Percentiles rank a stretch among this genome's conserved stretches.
Conservation (phyloP, 1,140 invertebrate species). For the Drosophila littoralis region DNA sequence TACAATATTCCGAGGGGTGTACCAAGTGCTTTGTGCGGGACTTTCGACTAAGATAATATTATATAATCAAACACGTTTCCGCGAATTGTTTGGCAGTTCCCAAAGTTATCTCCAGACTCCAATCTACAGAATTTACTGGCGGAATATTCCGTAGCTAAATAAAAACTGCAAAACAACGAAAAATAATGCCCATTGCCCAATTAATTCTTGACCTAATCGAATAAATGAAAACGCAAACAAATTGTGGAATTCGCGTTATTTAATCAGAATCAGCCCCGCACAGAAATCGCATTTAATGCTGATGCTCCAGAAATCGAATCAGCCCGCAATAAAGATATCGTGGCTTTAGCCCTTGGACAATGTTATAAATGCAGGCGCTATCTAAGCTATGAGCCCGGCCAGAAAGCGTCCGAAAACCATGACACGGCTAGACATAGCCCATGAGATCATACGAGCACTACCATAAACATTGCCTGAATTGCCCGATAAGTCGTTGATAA, state of each 20-base stretch:
- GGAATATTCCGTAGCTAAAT: too few species aligned
- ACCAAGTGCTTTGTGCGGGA: not conserved
- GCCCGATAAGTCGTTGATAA: constrained; percentile 46
- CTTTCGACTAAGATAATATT: too few species aligned
- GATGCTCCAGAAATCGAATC: constrained; percentile 21
- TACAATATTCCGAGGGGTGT: not conserved
- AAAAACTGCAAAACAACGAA: too few species aligned
- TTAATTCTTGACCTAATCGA: not conserved
- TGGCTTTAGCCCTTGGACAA: constrained; percentile 30
- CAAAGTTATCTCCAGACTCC: not conserved
- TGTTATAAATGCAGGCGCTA: constrained; percentile 10
- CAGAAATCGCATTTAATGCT: constrained; percentile 10
- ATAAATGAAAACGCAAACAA: not conserved
- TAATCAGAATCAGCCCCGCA: not conserved
- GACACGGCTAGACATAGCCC: constrained; percentile 52
- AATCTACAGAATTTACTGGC: too few species aligned
- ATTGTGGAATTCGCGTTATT: not conserved
- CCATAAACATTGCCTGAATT: constrained; percentile 10
- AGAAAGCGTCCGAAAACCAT: constrained; percentile 61
- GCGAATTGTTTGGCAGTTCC: constrained; percentile 15
- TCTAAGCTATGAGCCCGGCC: not conserved
- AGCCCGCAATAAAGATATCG: constrained; percentile 22
- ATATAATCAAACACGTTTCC: not conserved
- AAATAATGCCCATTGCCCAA: not conserved
- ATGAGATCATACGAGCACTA: constrained; percentile 33